Conservation (phyloP, 2,797 vertebrate species). For the Sus cebifrons region DNA sequence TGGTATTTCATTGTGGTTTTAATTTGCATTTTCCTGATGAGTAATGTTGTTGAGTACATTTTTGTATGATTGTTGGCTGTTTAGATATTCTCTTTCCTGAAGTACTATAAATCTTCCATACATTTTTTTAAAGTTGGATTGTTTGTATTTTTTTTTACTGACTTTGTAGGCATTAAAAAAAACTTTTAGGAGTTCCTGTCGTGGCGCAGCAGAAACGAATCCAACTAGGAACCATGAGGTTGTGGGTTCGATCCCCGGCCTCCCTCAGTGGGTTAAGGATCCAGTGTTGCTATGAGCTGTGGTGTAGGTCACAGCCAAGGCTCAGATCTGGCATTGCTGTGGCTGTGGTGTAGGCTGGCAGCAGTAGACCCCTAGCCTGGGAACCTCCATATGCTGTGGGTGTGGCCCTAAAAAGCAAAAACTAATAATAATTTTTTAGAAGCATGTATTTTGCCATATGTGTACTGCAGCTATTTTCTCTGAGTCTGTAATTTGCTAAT, state of each 20-base stretch:
- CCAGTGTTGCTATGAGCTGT: too few relatives aligned
- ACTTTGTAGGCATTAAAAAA: constrained; percentile 24
- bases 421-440: background rate
- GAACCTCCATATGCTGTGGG: too few relatives aligned
- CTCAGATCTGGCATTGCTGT: too few relatives aligned
- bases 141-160: background rate
- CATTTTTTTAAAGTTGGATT: background rate
- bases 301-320: too few relatives aligned
- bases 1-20: constrained; percentile 31
- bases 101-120: background rate
- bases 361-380: too few relatives aligned
- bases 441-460: constrained; percentile 4
- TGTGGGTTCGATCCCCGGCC: too few relatives aligned
- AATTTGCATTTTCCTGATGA: constrained; percentile 67
- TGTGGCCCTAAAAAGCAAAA: too few relatives aligned
- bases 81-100: constrained; percentile 46
- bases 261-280: too few relatives aligned
- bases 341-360: too few relatives aligned
- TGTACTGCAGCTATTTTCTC: constrained; percentile 36
- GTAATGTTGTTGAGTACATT: constrained; percentile 52
- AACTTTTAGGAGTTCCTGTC: too few relatives aligned
- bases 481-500: constrained; percentile 25
- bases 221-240: too few relatives aligned
- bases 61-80: constrained; percentile 16
- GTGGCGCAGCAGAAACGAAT: too few relatives aligned